Evolutionary conservation across 2,888 invertebrate species (phyloP), one percentile per base, ranked within the genome.

Genomic region (Eilema sororculum): DNA sequence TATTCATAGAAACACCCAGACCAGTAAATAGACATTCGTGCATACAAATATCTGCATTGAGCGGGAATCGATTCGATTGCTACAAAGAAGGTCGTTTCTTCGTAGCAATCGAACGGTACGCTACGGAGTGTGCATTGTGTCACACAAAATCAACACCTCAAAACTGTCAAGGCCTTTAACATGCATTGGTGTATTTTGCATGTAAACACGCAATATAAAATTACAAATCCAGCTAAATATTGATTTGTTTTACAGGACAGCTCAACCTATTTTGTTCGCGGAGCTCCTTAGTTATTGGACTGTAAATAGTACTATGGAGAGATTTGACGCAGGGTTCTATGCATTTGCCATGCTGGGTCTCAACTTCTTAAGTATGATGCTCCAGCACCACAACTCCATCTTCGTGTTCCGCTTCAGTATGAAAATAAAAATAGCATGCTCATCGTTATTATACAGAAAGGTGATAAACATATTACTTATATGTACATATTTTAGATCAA

Each of bases 381-480:
- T 96, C 65, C 96, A 97, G 78, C 98, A 98, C 87, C 97, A 97
- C 22, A 97, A 96, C 85, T 96, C 96, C 84, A 95, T 97, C 84
- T 96, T 96, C 59, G 93, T 95, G 0, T 90, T 93, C 77, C 96
- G 96, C 69, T 95, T 97, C 69, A 97, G 97, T 76, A 96, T 97
- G 96, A 95, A 96, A 86, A 90, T 97, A 58, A 95, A 97, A 85
- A 95, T 98, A 0, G 97, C 97, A 0, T 96, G 96, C 79, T 97
- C 97, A 71, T 96, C 97, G 0, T 90, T 98, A 0, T 92, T 98
- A 57, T 98, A 97, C 83, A 96, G 97, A 91, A 98, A 98, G 96
- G 97, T 98, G 87, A 52, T 9, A 52, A n/a, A n/a, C 2, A n/a
- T 8, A 52, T n/a, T 46, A 20, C 20, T n/a, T 52, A 1, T 52